A percentile compares a stretch with the other conserved stretches of the same genome.
These are phyloP conservation scores for Camptogramma bilineatum DNA, from an alignment of 2,888 invertebrate species.

Conservation along the genomic window DNA sequence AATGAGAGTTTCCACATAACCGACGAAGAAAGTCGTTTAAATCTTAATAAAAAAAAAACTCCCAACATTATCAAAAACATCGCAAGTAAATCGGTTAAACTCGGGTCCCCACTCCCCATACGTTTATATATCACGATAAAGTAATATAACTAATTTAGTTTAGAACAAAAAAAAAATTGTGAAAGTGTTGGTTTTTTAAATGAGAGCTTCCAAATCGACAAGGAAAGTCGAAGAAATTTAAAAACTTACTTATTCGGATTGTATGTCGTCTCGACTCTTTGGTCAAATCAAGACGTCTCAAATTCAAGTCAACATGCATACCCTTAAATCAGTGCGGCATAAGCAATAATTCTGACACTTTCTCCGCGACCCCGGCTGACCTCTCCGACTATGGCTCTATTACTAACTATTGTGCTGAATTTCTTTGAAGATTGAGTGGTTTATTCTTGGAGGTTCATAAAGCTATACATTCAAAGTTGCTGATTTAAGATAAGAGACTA, in stretches of 20 bases:
- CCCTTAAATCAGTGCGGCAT: constrained; percentile 42
- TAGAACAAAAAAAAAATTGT: too few species aligned
- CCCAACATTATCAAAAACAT: constrained; percentile 30
- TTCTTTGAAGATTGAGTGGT: background rate
- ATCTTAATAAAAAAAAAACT: too few species aligned
- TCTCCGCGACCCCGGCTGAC: constrained; percentile 62
- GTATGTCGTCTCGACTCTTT: too few species aligned
- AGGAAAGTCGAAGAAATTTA: too few species aligned
- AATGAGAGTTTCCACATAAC: too few species aligned
- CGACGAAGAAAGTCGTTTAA: too few species aligned
- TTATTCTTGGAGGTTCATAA: background rate
- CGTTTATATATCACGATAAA: background rate
- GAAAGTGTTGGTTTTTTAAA: too few species aligned
- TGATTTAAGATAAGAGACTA: too few species aligned
- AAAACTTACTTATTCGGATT: too few species aligned
- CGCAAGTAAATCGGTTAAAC: constrained; percentile 30
- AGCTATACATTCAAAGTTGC: too few species aligned
- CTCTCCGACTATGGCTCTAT: constrained; percentile 52
- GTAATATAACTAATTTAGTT: background rate
- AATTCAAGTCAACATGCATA: background rate
- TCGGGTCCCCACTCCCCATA: background rate
- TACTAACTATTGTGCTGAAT: constrained; percentile 37
- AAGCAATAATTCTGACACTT: constrained; percentile 72
- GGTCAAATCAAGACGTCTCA: background rate
- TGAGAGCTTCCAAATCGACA: too few species aligned